Conservation (phyloP, 2,797 vertebrate genomes). For the Mormyrus hasselquistii region DNA sequence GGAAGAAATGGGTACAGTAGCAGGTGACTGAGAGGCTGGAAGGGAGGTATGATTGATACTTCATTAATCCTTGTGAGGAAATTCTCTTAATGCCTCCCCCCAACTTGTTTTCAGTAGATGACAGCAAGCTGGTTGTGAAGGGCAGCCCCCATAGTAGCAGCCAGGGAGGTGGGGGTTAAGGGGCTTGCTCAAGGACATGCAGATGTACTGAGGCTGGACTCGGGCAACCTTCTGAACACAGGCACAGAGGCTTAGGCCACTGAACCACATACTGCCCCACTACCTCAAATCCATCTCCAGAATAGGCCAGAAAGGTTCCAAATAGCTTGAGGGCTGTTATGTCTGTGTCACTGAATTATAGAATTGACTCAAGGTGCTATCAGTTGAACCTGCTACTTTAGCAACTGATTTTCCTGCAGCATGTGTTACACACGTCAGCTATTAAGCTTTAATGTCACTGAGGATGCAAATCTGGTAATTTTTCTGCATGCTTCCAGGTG, state of each 20-base stretch:
- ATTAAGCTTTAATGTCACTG: not conserved
- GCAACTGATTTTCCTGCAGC: not conserved
- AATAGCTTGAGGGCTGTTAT: not conserved
- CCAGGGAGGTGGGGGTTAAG: not conserved
- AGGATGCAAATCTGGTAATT: not conserved
- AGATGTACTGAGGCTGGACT: not conserved
- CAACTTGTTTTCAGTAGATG: not conserved
- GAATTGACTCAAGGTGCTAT: not conserved
- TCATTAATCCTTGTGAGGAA: no score
- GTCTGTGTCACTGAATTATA: not conserved
- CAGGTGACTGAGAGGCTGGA: not conserved
- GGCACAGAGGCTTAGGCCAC: not conserved
- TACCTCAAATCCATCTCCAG: not conserved
- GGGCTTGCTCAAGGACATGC: not conserved
- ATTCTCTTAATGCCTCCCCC: no score
- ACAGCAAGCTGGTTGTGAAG: not conserved
- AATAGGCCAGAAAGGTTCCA: not conserved
- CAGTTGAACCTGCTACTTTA: not conserved
- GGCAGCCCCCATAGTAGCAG: not conserved
- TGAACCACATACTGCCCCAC: not conserved
- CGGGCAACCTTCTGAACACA: not conserved
- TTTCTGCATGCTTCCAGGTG: not conserved
- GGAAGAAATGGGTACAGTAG: not conserved
- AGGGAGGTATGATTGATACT: not conserved
- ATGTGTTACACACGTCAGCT: not conserved